phyloP scores from a whole-genome alignment of 2,113 vertebrate genomes.

The Lanius collurio region DNA sequence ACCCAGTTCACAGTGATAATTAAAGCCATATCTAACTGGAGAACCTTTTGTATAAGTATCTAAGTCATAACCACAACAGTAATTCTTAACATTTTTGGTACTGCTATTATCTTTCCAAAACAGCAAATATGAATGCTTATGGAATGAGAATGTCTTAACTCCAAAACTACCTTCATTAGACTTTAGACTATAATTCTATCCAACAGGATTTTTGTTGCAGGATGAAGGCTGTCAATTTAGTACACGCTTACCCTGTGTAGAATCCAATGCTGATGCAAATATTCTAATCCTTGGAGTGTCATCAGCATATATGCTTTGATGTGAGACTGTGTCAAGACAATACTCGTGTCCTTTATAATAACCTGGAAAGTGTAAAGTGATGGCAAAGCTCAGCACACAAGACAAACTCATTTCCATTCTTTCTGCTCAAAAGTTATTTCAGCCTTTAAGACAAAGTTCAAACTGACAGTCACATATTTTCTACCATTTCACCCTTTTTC shows the following conservation, averaged over 20 bases:
- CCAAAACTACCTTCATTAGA: neutral
- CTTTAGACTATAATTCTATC: neutral
- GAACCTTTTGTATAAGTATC: neutral
- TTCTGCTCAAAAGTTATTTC: neutral
- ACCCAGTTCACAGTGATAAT: neutral
- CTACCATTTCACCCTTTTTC: neutral
- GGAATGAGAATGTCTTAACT: neutral
- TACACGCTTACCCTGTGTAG: conserved; percentile 87
- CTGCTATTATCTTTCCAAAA: neutral
- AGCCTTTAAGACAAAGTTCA: neutral
- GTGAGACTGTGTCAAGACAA: conserved; percentile 93
- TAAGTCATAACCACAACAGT: neutral
- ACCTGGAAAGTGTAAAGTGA: conserved; percentile 75
- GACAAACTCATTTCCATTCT: neutral
- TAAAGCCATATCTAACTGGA: neutral
- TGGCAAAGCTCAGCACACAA: neutral
- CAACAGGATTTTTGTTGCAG: neutral
- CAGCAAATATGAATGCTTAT: neutral
- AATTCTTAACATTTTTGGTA: neutral
- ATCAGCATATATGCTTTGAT: conserved; percentile 98
- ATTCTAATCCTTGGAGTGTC: conserved; percentile 97
- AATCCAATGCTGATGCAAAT: conserved; percentile 95
- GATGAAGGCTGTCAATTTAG: neutral
- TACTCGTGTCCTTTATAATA: conserved; percentile 95
- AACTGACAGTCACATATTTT: neutral